Percentiles rank a stretch among this genome's conserved stretches.
Evolutionary conservation across 2,797 vertebrate genomes (phyloP).

Genomic region (Myotis findleyi): DNA sequence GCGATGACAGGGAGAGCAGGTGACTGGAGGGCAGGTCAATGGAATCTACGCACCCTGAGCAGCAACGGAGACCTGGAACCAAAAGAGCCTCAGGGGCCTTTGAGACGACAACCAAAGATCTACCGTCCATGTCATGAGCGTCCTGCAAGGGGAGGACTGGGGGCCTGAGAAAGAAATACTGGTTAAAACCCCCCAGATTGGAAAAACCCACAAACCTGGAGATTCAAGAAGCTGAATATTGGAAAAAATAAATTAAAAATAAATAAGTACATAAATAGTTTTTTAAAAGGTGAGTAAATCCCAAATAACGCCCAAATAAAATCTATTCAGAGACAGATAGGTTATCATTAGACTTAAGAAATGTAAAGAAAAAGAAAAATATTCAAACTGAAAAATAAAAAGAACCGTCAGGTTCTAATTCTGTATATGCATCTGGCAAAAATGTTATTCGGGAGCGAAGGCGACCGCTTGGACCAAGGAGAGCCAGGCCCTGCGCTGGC

Average conservation of each 20-base stretch:
- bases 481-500: not conserved
- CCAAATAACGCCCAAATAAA: not conserved
- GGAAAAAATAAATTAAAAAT: no score
- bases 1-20: not conserved
- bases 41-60: not conserved
- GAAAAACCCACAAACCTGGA: not conserved
- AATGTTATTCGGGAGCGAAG: not conserved
- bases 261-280: no score
- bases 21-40: not conserved
- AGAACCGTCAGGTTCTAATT: not conserved
- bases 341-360: not conserved
- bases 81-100: not conserved
- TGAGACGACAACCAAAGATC: not conserved
- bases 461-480: not conserved
- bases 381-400: not conserved
- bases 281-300: not conserved
- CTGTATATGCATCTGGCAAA: not conserved
- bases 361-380: not conserved
- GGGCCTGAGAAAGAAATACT: not conserved
- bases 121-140: rapidly evolving
- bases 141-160: not conserved
- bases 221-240: not conserved
- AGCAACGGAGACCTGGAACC: not conserved
- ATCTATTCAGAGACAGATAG: not conserved
- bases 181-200: not conserved